phyloP scores from a whole-genome alignment of 2,888 invertebrate species.

The Pristionchus maxplancki region DNA sequence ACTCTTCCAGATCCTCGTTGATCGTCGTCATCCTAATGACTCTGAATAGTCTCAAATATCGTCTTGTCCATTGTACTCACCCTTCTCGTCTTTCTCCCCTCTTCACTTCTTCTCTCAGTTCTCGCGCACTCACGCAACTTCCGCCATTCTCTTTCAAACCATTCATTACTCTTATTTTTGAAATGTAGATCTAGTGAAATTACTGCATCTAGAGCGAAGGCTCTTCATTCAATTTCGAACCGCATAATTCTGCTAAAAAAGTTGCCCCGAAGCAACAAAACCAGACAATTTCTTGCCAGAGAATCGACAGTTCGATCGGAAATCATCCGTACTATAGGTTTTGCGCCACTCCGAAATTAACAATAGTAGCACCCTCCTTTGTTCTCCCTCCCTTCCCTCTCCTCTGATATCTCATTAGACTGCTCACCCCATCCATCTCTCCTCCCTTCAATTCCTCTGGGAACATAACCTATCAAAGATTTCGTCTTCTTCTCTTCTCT shows the following conservation, averaged over 20 bases:
- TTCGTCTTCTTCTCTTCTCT: slow-evolving; percentile 27
- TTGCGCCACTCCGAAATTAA: not conserved
- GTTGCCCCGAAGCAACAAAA: not conserved
- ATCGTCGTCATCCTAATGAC: slow-evolving; percentile 26
- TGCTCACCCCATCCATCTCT: slow-evolving; percentile 23
- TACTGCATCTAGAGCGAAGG: not conserved
- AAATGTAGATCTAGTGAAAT: not conserved
- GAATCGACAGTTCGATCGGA: not conserved
- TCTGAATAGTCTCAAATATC: slow-evolving; percentile 38
- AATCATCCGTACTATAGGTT: not conserved
- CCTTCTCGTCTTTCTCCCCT: slow-evolving; percentile 15
- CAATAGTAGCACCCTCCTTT: not conserved
- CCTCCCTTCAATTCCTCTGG: not conserved
- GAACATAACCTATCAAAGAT: slow-evolving; percentile 44
- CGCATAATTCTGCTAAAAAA: not conserved
- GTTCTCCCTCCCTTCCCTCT: not conserved
- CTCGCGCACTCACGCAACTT: slow-evolving; percentile 17
- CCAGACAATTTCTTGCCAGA: not conserved
- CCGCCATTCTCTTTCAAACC: not conserved
- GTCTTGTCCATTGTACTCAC: not conserved
- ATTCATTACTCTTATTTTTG: too few relatives aligned
- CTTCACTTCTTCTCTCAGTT: not conserved
- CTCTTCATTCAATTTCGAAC: not conserved
- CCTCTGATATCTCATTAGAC: slow-evolving; percentile 38
- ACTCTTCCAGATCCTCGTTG: not conserved